Percentiles rank a stretch among this genome's conserved stretches.
phyloP scores from a whole-genome alignment of 2,113 vertebrate genomes.

The Odobenus rosmarus region DNA sequence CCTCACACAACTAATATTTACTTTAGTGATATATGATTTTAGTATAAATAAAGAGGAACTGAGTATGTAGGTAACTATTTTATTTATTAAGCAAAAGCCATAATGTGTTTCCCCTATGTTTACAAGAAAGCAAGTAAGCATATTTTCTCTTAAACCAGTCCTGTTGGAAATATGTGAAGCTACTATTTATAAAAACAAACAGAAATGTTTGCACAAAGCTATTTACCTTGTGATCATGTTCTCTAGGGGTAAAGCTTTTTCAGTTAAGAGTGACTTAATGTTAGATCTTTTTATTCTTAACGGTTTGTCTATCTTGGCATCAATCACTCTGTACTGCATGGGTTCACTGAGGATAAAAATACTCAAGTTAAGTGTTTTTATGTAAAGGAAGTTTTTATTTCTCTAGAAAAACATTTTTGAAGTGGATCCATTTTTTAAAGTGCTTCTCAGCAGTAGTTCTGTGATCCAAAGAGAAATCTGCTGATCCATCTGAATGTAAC shows the following conservation, averaged over 20 bases:
- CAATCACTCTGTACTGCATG: background rate
- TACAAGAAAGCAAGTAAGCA: background rate
- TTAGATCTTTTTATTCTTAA: conserved; percentile 31
- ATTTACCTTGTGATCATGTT: background rate
- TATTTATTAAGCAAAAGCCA: background rate
- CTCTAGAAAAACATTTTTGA: background rate
- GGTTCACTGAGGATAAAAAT: conserved; percentile 40
- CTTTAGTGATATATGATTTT: background rate
- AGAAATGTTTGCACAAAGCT: background rate
- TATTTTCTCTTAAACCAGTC: background rate
- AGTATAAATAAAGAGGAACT: background rate
- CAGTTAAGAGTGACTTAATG: background rate
- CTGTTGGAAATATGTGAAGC: background rate
- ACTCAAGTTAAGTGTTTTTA: background rate
- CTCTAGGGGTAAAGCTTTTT: conserved; percentile 6
- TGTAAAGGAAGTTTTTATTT: background rate
- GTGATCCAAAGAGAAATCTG: background rate
- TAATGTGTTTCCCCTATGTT: background rate
- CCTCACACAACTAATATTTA: background rate
- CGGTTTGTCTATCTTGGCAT: background rate
- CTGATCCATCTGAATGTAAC: background rate
- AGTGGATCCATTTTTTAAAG: background rate
- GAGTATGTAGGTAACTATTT: background rate
- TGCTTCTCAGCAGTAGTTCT: background rate
- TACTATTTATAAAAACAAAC: background rate